Conservation (phyloP, 2,888 invertebrate species). For the Rhimphoctona megacephalus region DNA sequence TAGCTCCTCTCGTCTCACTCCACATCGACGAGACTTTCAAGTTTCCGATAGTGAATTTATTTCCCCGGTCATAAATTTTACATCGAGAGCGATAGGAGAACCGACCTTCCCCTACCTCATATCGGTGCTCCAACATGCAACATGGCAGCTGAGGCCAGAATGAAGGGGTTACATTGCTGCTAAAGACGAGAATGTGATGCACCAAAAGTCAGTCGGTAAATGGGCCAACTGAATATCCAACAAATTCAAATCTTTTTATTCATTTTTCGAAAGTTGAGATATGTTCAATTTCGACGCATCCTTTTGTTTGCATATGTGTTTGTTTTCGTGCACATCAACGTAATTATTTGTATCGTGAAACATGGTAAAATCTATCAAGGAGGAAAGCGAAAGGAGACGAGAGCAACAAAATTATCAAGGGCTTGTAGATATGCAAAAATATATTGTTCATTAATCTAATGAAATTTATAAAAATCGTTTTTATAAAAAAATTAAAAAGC, state of each 20-base stretch:
- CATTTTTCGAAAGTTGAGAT: not conserved
- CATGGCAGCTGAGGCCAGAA: not conserved
- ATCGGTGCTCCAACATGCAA: not conserved
- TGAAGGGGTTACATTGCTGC: conserved; percentile 10
- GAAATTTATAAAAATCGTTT: too few relatives aligned
- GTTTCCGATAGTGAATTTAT: conserved; percentile 72
- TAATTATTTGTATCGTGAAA: not conserved
- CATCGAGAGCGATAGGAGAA: conserved; percentile 58
- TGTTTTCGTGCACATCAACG: not conserved
- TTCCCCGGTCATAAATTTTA: conserved; percentile 69
- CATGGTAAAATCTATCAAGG: too few relatives aligned
- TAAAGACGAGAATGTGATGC: conserved; percentile 2
- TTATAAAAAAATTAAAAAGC: too few relatives aligned
- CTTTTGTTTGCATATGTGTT: not conserved
- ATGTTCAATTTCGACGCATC: not conserved
- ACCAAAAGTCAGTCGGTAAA: not conserved
- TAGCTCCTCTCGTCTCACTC: conserved; percentile 40
- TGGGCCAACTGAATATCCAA: conserved; percentile 8
- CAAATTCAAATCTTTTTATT: not conserved
- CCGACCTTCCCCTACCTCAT: conserved; percentile 19
- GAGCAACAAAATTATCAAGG: too few relatives aligned
- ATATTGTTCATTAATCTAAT: too few relatives aligned
- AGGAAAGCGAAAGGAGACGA: too few relatives aligned
- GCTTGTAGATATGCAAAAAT: too few relatives aligned
- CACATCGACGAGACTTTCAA: conserved; percentile 66